Percentiles rank a stretch among this genome's conserved stretches.
Evolutionary conservation across 53 echinoderm and acorn worm species (phyloP).

Genomic region (Paracentrotus lividus): DNA sequence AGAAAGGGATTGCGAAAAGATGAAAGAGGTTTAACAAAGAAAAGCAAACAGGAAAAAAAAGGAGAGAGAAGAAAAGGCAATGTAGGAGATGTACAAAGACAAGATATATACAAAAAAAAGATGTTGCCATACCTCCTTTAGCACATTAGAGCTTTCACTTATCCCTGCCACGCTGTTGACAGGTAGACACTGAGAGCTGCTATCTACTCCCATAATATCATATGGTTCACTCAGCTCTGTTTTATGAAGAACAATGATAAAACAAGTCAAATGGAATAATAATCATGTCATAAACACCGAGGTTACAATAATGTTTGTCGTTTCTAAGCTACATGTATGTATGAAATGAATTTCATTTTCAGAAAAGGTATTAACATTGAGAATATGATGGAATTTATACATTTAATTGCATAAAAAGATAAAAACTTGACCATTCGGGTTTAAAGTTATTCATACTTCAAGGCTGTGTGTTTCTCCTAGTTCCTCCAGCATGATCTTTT

Average conservation of each 20-base stretch:
- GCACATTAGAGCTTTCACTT: not conserved
- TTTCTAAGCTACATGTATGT: too few relatives aligned
- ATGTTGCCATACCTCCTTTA: not conserved
- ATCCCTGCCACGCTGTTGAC: not conserved
- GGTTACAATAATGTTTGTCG: too few relatives aligned
- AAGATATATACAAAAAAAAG: not conserved
- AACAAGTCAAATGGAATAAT: too few relatives aligned
- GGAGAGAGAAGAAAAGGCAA: not conserved
- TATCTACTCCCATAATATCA: slow-evolving; percentile 1
- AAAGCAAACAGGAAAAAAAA: not conserved
- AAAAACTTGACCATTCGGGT: too few relatives aligned
- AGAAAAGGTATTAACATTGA: too few relatives aligned
- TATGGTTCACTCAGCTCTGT: not conserved
- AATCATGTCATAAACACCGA: too few relatives aligned
- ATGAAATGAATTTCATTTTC: too few relatives aligned
- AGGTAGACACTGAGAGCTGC: not conserved
- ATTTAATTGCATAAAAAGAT: too few relatives aligned
- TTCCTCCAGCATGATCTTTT: too few relatives aligned
- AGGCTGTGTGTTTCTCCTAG: not conserved
- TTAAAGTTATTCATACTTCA: too few relatives aligned
- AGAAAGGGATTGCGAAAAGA: not conserved
- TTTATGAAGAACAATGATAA: not conserved
- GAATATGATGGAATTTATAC: too few relatives aligned
- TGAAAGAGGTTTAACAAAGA: not conserved
- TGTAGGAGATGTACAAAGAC: not conserved